Evolutionary conservation across 2,888 invertebrate species (phyloP).

Genomic region (Achlya flavicornis): DNA sequence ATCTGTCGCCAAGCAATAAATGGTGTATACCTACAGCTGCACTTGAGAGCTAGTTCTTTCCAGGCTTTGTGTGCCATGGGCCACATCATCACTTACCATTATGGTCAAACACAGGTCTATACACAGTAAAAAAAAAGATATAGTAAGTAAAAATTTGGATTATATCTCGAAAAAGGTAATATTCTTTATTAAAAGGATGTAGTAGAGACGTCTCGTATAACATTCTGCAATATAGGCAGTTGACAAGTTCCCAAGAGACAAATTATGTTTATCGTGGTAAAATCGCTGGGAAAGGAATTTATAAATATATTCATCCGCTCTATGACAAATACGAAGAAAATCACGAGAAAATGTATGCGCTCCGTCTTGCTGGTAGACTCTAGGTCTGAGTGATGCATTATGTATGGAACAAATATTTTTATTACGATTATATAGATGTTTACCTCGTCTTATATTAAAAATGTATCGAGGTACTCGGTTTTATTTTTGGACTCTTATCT

Average conservation of each 20-base stretch:
- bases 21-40: too few relatives aligned
- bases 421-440: neutral
- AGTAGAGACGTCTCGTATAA: neutral
- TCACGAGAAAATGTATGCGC: neutral
- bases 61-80: too few relatives aligned
- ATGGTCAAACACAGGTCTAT: too few relatives aligned
- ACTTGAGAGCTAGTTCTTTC: too few relatives aligned
- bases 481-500: too few relatives aligned
- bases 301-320: constrained; percentile 7
- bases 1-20: too few relatives aligned
- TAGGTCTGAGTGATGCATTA: constrained; percentile 1
- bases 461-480: neutral
- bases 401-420: neutral
- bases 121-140: too few relatives aligned
- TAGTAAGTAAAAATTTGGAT: too few relatives aligned
- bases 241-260: neutral
- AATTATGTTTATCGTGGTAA: neutral
- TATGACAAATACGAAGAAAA: constrained; percentile 7
- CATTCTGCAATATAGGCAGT: neutral
- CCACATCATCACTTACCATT: too few relatives aligned
- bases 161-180: too few relatives aligned
- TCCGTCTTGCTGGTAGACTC: neutral
- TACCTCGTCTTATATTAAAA: neutral
- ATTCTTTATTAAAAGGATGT: too few relatives aligned
- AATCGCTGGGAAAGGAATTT: neutral